Conservation (phyloP, 2,113 vertebrate genomes). For the Nesoenas mayeri region DNA sequence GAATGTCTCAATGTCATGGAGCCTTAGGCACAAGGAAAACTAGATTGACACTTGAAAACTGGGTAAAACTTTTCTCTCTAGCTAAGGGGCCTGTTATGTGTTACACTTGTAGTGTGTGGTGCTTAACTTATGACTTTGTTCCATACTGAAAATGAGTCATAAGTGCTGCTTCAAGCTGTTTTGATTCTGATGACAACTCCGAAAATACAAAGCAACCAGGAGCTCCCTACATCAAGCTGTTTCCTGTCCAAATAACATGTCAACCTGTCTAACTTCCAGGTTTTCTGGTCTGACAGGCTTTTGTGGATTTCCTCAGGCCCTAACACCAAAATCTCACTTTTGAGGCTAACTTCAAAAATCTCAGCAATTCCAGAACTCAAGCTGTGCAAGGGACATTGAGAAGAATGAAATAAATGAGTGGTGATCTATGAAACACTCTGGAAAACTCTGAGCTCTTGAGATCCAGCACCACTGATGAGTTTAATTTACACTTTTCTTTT, state of each 20-base stretch:
- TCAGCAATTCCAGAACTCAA: neutral
- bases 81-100: slow-evolving; percentile 6
- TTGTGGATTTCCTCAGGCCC: neutral
- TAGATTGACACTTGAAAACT: slow-evolving; percentile 36
- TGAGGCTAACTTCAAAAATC: neutral
- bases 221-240: neutral
- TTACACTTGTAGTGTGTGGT: slow-evolving; percentile 34
- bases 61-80: slow-evolving; percentile 24
- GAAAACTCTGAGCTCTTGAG: neutral
- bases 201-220: slow-evolving; percentile 10
- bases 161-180: slow-evolving; percentile 45
- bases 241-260: slow-evolving; percentile 5
- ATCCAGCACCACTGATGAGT: neutral
- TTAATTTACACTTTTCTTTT: neutral
- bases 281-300: neutral
- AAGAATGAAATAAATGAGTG: neutral
- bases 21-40: slow-evolving; percentile 18
- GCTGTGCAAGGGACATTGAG: rapidly evolving
- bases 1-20: neutral
- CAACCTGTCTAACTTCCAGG: neutral
- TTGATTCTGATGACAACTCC: slow-evolving; percentile 2
- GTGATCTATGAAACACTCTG: neutral
- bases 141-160: slow-evolving; percentile 37
- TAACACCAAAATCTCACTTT: neutral
- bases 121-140: slow-evolving; percentile 44